Evolutionary conservation across 2,888 invertebrate genomes (phyloP).

Genomic region (Chymomyza amoena): DNA sequence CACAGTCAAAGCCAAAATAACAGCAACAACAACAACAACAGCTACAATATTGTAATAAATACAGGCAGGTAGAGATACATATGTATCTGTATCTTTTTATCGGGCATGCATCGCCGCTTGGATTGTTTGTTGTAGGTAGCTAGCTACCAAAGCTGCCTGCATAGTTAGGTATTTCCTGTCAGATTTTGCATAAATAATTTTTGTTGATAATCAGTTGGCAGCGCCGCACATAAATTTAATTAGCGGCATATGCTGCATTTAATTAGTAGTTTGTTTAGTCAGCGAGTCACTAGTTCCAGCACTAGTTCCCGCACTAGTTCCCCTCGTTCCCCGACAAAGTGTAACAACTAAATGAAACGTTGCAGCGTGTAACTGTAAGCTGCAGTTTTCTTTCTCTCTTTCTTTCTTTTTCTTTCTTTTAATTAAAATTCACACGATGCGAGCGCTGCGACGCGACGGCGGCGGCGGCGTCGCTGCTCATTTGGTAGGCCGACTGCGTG

Average conservation of each 20-base stretch:
- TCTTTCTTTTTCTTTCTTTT: slow-evolving; percentile 27
- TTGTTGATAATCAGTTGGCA: slow-evolving; percentile 62
- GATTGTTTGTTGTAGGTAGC: slow-evolving; percentile 26
- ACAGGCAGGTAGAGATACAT: neutral
- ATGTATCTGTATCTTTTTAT: slow-evolving; percentile 42
- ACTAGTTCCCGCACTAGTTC: too few relatives aligned
- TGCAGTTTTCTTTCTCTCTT: neutral
- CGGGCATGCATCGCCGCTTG: slow-evolving; percentile 34
- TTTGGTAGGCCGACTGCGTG: slow-evolving; percentile 66
- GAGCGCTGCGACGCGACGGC: slow-evolving; percentile 31
- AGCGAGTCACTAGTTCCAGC: neutral
- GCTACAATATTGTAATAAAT: neutral
- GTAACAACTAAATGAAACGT: neutral
- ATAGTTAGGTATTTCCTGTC: slow-evolving; percentile 64
- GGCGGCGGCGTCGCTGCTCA: slow-evolving; percentile 48
- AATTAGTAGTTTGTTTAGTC: neutral
- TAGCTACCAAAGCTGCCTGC: slow-evolving; percentile 26
- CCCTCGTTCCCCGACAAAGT: neutral
- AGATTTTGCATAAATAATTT: slow-evolving; percentile 71
- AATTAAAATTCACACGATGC: slow-evolving; percentile 77
- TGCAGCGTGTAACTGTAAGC: neutral
- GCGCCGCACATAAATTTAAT: slow-evolving; percentile 61
- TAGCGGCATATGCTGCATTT: slow-evolving; percentile 27
- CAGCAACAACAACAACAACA: neutral
- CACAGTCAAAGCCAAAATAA: neutral